Base-by-base conservation (phyloP, 1,140 invertebrate species). In the Neodiprion lecontei region DNA sequence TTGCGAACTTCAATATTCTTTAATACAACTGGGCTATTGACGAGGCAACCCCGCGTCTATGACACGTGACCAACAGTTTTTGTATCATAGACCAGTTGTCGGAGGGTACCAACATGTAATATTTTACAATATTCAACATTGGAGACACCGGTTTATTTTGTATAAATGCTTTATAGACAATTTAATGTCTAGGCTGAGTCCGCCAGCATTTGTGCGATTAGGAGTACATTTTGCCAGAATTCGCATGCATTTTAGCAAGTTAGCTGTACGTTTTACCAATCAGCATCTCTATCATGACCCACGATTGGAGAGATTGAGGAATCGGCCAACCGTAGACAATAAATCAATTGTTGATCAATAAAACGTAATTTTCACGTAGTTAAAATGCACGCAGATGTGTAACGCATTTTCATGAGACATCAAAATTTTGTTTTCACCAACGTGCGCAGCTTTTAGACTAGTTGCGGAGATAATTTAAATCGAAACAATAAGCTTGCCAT, bases 401-500 rank as follows among this genome's bases (percentile, higher is more conserved):
- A 40, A 40, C 28, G 28, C 28, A 5, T 23, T 47, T 72, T 50
- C 1, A n/a, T 61, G 7, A 61, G 14, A 72, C 23, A 21, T 28
- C 23, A 53, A 53, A 50, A 48, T 2, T 67, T 67, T 73, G 23
- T 73, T 68, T 17, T 67, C 50, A 23, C 28, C 53, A 73, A 68
- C 23, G 17, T 72, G 9, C 7, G 5, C 17, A 7, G 14, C 14
- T 70, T 70, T 40, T 48, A 14, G 7, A 61, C 9, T 21, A 68
- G 67, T 67, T 28, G 9, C 12, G 50, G 12, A 49, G 68, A n/a
- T 73, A 10, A 75, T 79, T 75, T 79, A 74, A 81, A 73, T 75
- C 76, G 79, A 80, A 82, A 82, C 80, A 81, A 83, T 81, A 72
- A 76, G 48, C 53, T 68, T 70, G 49, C 73, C 74, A 74, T 77